phyloP scores from a whole-genome alignment of 2,113 vertebrate species.

The Equus quagga region DNA sequence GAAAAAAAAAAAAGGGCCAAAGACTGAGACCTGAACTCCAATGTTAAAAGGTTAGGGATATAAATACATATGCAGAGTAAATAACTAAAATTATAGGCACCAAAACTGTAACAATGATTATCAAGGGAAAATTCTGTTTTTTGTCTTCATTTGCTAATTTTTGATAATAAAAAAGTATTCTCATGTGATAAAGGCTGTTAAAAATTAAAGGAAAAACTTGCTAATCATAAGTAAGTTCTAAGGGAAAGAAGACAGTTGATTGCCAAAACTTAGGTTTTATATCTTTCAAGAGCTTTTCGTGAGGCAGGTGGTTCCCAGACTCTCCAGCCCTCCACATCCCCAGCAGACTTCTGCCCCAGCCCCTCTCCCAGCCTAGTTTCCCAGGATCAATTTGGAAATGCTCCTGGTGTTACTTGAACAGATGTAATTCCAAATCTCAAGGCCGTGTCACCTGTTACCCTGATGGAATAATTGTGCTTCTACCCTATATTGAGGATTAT shows the following conservation, averaged over 20 bases:
- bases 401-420: neutral
- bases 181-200: neutral
- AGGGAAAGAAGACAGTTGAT: neutral
- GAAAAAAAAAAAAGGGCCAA: neutral
- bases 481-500: neutral
- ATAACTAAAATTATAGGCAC: neutral
- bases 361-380: neutral
- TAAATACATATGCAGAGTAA: neutral
- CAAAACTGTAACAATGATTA: neutral
- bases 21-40: neutral
- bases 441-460: neutral
- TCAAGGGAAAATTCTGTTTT: neutral
- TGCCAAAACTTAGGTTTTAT: neutral
- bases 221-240: neutral
- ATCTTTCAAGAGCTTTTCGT: neutral
- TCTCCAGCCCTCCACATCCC: neutral
- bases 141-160: neutral
- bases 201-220: slow-evolving; percentile 2
- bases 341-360: neutral
- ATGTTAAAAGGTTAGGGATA: neutral
- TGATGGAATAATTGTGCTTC: neutral
- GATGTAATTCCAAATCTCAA: neutral
- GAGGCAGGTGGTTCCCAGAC: neutral
- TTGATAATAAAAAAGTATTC: neutral
- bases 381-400: neutral